Percentiles rank a stretch among this genome's conserved stretches.
Conservation (phyloP, 1,140 invertebrate species). For the Bombus affinis region DNA sequence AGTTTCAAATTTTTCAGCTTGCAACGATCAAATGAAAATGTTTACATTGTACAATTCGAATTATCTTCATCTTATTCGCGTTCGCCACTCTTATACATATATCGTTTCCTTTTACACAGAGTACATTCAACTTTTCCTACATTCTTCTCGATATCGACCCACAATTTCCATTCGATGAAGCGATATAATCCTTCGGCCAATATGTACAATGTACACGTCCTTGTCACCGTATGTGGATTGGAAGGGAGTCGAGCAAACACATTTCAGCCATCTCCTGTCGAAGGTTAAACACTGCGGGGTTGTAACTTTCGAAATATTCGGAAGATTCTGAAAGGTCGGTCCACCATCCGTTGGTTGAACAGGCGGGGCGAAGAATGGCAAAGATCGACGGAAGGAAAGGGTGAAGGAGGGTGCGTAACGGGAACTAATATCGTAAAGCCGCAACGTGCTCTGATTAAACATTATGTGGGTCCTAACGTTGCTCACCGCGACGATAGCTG, state of each 20-base stretch:
- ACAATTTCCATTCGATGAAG: conserved; percentile 62
- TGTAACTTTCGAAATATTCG: conserved; percentile 49
- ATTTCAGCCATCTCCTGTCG: conserved; percentile 12
- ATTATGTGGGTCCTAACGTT: conserved; percentile 78
- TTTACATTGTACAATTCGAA: background rate
- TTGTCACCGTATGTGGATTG: background rate
- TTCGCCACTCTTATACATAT: accelerated
- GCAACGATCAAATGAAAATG: background rate
- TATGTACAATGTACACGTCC: conserved; percentile 69
- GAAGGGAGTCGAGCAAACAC: conserved; percentile 12
- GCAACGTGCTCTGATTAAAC: conserved; percentile 82
- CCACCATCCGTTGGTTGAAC: background rate
- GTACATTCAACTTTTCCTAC: background rate
- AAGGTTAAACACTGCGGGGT: conserved; percentile 38
- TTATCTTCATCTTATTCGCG: background rate
- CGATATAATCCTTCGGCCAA: conserved; percentile 69
- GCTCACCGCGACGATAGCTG: conserved; percentile 60
- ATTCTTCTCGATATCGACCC: background rate
- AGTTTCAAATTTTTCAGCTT: background rate
- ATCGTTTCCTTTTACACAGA: too few relatives aligned
- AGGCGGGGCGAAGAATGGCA: background rate
- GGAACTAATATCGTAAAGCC: conserved; percentile 81
- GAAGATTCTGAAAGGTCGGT: conserved; percentile 3
- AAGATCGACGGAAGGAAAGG: conserved; percentile 17
- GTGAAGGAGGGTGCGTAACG: conserved; percentile 65